These are phyloP conservation scores for Antidorcas marsupialis DNA, from an alignment of 2,113 vertebrate genomes.

Conservation along the genomic window DNA sequence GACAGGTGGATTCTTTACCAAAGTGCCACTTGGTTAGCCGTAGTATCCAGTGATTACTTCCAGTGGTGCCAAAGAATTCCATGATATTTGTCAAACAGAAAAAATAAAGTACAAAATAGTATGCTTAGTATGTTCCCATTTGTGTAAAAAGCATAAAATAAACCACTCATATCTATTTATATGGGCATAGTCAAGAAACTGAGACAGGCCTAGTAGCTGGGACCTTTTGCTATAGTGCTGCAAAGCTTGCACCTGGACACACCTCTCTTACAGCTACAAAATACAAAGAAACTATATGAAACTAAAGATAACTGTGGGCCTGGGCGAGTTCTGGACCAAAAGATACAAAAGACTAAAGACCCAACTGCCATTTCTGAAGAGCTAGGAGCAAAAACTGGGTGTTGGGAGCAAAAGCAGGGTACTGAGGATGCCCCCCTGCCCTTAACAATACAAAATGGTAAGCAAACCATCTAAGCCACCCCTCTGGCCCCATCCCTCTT, in stretches of 20 bases:
- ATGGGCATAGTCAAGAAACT: not conserved
- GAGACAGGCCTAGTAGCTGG: not conserved
- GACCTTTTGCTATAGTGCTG: not conserved
- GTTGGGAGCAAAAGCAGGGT: not conserved
- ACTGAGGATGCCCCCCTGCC: not conserved
- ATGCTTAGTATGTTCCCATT: not conserved
- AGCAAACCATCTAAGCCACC: not conserved
- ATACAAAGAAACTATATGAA: not conserved
- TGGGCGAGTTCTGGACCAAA: not conserved
- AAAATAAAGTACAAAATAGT: not conserved
- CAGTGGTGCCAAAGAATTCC: not conserved
- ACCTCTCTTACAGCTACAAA: not conserved
- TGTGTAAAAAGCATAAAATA: not conserved
- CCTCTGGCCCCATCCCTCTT: not conserved
- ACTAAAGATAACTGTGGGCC: not conserved
- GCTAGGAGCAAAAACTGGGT: not conserved
- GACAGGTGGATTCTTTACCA: not conserved
- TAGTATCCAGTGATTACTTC: not conserved
- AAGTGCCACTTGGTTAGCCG: fast-evolving
- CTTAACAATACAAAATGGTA: not conserved
- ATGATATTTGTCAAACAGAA: not conserved
- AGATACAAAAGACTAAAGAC: not conserved
- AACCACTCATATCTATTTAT: not conserved
- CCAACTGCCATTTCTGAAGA: not conserved
- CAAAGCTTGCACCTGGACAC: not conserved